Evolutionary conservation across 2,797 vertebrate species (phyloP), one percentile per base, ranked within the genome.

Genomic region (Sebastiscus tertius): DNA sequence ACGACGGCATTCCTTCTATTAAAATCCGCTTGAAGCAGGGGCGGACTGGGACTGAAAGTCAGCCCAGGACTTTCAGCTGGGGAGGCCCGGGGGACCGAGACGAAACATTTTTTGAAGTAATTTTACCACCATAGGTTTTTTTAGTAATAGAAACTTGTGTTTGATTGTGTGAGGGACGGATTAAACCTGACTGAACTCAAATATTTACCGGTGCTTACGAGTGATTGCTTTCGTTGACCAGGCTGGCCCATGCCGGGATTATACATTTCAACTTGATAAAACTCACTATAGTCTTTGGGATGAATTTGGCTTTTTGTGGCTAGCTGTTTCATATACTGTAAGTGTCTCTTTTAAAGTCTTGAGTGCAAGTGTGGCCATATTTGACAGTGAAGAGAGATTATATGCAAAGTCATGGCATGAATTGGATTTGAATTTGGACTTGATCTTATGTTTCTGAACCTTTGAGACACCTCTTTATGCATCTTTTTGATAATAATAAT

Each of bases 1-100:
- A 65, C 16, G 10, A 29, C 12, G 36, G 81, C 79, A 87, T 91
- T 89, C 83, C 72, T 87, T 66, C 34, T 72, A 61, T 69, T 75
- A 31, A 85, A 73, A 79, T 27, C 33, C 26, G 72, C 58, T 77
- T 36, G 49, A 54, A 54, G 49, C 20, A 54, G 18, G 18, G 46
- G 18, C 18, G 18, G 46, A 49, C 46, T 49, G 46, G 46, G 46
- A 49, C 18, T 49, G 46, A 49, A 49, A 49, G 46, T 20, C 46
- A 49, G 46, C 18, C 46, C 46, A 49, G 8, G 46, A 18, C 42
- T 46, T 46, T 46, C 16, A 0, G 42, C 20, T 49, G 18, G 46
- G 18, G 18, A 49, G 46, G 46, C 8, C 46, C 18, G 46, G 46
- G 18, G 46, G 46, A 18, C 18, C 8, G 49, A 52, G 49, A 20